Conservation (phyloP, 2,888 invertebrate genomes). For the Vanessa cardui region DNA sequence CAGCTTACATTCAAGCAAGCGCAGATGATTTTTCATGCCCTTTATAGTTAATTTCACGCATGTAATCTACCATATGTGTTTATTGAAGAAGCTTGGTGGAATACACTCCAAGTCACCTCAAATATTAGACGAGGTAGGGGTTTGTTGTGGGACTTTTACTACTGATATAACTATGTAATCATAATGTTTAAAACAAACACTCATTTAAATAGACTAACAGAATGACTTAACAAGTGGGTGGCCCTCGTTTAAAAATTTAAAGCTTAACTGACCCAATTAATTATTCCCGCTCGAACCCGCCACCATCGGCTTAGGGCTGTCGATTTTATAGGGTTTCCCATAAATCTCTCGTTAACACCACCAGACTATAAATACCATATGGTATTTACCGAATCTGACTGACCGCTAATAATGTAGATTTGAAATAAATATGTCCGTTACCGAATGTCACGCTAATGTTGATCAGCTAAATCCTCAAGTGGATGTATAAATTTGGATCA, state of each 20-base stretch:
- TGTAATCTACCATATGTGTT: no score
- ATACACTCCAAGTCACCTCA: no score
- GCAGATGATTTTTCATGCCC: no score
- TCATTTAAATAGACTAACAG: background rate
- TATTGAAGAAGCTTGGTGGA: no score
- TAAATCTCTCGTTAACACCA: constrained; percentile 36
- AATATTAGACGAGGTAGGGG: no score
- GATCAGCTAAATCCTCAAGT: no score
- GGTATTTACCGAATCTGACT: constrained; percentile 33
- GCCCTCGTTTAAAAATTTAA: constrained; percentile 31
- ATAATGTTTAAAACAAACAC: background rate
- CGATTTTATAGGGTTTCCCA: constrained; percentile 38
- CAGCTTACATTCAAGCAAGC: no score
- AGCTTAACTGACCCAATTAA: constrained; percentile 31
- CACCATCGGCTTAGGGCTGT: constrained; percentile 37
- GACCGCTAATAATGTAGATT: constrained; percentile 26
- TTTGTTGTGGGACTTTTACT: no score
- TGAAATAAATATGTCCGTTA: background rate
- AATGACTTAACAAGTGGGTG: constrained; percentile 21
- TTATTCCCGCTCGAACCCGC: constrained; percentile 29
- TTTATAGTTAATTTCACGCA: no score
- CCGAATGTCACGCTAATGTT: no score
- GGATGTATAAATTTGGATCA: no score
- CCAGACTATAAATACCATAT: constrained; percentile 35
- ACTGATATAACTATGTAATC: no score